phyloP scores from a whole-genome alignment of 2,113 vertebrate species.

The Naja naja region DNA sequence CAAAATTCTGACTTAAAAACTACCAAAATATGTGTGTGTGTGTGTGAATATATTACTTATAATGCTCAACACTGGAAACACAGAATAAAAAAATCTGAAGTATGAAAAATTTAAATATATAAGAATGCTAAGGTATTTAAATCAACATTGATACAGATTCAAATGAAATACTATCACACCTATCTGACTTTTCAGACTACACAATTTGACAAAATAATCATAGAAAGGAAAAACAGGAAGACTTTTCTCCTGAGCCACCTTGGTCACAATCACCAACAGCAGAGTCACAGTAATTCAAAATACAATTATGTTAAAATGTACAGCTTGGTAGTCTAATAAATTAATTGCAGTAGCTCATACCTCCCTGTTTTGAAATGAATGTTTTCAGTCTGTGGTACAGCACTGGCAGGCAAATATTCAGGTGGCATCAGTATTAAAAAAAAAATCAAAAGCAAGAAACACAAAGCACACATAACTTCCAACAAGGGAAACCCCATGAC shows the following conservation, averaged over 20 bases:
- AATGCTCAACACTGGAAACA: neutral
- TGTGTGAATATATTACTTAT: neutral
- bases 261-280: slow-evolving; percentile 1
- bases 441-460: neutral
- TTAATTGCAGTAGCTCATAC: neutral
- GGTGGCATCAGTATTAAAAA: neutral
- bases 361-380: slow-evolving; percentile 2
- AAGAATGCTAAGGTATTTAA: neutral
- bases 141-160: neutral
- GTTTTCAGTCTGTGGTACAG: slow-evolving; percentile 4
- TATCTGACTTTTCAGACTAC: rapidly evolving
- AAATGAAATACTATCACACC: neutral
- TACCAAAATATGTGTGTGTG: neutral
- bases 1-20: neutral
- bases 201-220: neutral
- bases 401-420: neutral
- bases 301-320: neutral
- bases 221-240: neutral
- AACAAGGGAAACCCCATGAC: neutral
- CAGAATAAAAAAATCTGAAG: neutral
- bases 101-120: neutral
- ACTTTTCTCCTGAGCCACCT: neutral
- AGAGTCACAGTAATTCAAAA: neutral
- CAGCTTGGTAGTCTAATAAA: neutral
- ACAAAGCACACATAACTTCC: neutral